phyloP scores from a whole-genome alignment of 2,888 invertebrate genomes.

The Celastrina argiolus region DNA sequence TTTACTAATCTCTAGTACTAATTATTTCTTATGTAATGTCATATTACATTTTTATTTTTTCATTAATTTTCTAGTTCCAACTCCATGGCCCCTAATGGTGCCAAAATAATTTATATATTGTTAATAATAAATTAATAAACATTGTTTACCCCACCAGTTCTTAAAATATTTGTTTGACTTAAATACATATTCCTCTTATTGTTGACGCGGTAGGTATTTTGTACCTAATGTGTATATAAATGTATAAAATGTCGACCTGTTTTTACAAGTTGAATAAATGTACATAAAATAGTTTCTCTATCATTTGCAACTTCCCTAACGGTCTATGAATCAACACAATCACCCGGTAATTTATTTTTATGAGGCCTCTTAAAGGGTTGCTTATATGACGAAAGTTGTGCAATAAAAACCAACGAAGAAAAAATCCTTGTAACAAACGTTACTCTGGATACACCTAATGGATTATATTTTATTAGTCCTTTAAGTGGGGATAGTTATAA shows the following conservation, averaged over 20 bases:
- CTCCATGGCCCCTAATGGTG: too few species aligned
- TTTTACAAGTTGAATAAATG: slow-evolving; percentile 69
- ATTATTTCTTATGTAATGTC: too few species aligned
- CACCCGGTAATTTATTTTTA: slow-evolving; percentile 18
- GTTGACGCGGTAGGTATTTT: slow-evolving; percentile 34
- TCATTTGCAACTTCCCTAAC: slow-evolving; percentile 26
- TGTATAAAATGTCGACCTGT: slow-evolving; percentile 62
- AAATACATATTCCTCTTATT: slow-evolving; percentile 60
- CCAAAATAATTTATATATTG: too few species aligned
- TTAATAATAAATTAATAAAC: too few species aligned
- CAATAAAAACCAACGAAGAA: neutral
- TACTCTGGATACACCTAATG: neutral
- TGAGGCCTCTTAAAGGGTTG: slow-evolving; percentile 14
- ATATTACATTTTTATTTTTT: too few species aligned
- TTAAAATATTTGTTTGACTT: slow-evolving; percentile 20
- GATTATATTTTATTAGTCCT: neutral
- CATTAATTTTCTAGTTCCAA: neutral
- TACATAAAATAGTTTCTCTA: slow-evolving; percentile 55
- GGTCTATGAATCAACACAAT: neutral
- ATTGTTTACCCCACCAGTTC: neutral
- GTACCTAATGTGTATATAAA: slow-evolving; percentile 48
- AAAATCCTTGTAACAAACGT: slow-evolving; percentile 16
- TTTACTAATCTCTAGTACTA: too few species aligned
- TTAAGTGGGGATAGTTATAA: neutral
- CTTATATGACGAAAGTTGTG: slow-evolving; percentile 1